Evolutionary conservation across 2,113 vertebrate species (phyloP).

Genomic region (Macquaria australasica): DNA sequence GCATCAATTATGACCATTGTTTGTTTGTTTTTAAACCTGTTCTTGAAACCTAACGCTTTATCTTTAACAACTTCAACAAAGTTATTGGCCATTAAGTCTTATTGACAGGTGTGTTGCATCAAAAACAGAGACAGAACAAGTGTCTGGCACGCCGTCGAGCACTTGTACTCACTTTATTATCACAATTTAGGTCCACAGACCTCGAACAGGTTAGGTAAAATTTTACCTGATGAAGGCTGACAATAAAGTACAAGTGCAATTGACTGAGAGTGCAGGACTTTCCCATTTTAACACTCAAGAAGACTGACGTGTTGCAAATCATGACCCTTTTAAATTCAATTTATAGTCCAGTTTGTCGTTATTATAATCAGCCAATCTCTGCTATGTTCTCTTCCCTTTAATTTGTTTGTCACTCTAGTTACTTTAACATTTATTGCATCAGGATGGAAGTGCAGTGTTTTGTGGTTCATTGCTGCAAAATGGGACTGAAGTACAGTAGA

Average conservation of each 20-base stretch:
- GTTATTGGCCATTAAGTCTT: background rate
- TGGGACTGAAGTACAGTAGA: background rate
- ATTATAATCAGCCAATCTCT: no score
- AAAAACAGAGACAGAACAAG: background rate
- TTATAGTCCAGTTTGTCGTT: background rate
- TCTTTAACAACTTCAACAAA: background rate
- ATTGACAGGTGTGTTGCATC: background rate
- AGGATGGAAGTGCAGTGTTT: background rate
- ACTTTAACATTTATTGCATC: background rate
- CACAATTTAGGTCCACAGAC: no score
- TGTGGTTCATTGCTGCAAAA: constrained; percentile 1
- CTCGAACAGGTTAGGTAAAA: background rate
- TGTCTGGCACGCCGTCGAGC: background rate
- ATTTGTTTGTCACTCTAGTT: background rate
- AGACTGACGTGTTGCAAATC: background rate
- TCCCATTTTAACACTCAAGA: no score
- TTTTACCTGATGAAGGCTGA: background rate
- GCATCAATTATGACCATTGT: no score
- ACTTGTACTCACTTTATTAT: background rate
- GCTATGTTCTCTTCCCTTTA: no score
- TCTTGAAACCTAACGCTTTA: background rate
- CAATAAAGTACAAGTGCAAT: background rate
- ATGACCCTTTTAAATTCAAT: background rate
- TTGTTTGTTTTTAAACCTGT: no score
- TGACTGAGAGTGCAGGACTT: background rate